Evolutionary conservation across 2,113 vertebrate genomes (phyloP), one percentile per base, ranked within the genome.

Genomic region (Callipepla californica): DNA sequence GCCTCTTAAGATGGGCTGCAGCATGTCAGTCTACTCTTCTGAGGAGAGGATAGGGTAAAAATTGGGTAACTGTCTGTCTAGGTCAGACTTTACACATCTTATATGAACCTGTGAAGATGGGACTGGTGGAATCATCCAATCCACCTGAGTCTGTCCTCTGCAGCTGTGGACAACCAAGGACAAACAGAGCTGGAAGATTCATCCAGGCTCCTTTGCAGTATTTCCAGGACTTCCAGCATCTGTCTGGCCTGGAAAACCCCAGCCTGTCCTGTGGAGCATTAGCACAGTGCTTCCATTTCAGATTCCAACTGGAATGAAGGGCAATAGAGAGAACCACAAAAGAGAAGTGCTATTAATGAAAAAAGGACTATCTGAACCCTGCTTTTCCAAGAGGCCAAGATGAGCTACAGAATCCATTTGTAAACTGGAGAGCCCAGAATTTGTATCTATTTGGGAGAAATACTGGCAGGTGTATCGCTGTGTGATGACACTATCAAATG

Each of bases 211-310:
- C 88, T 95, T 40, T 86, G 85, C 34, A 92, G 88, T 69, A 88
- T 26, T 90, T 92, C 65, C 82, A 83, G 82, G 48, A 75, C 36
- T 86, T 74, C 17, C 73, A 90, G 73, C 76, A 80, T 88, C 72
- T 94, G 67, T 4, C 55, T 67, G 61, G 38, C 50, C 50, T 85
- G 84, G 73, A 90, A 83, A 90, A 47, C n/a, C 58, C 67, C 74
- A 66, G 86, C 21, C 66, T 86, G 14, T 69, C 38, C 53, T 92
- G 74, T 26, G 18, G 36, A 90, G 76, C 30, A 65, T 75, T 79
- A 92, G 83, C 16, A 85, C 15, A 87, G 62, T 69, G 42, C 77
- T 81, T 89, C 80, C 69, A 77, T 61, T 89, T 93, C 62, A 91
- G 74, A 76, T 19, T 92, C 62, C 58, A 73, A 40, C 62, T 91